phyloP scores from a whole-genome alignment of 2,113 vertebrate species.

The Tinamus guttatus region DNA sequence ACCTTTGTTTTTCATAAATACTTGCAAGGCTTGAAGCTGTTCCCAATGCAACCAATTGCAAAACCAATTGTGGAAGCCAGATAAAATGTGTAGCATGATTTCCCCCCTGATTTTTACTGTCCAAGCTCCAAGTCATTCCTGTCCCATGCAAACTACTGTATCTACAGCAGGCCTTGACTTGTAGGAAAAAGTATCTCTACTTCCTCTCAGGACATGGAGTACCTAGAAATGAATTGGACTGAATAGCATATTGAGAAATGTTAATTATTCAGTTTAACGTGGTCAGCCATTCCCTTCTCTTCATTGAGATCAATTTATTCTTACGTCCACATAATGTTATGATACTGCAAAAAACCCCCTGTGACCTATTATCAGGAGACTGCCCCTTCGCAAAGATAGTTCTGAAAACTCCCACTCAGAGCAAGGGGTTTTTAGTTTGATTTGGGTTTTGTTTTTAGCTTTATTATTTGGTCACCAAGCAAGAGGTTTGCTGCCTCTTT shows the following conservation, averaged over 20 bases:
- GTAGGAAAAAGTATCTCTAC: constrained; percentile 61
- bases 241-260: constrained; percentile 45
- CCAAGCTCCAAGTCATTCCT: constrained; percentile 65
- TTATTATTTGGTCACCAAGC: constrained; percentile 74
- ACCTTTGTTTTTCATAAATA: constrained; percentile 62
- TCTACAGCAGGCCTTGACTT: constrained; percentile 33
- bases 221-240: background rate
- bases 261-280: constrained; percentile 45
- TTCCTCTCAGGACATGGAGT: constrained; percentile 50
- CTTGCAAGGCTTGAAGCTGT: constrained; percentile 61
- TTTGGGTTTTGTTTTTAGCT: constrained; percentile 50
- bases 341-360: background rate
- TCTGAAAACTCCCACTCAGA: constrained; percentile 35
- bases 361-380: constrained; percentile 14
- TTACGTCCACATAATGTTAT: constrained; percentile 51
- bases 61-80: constrained; percentile 59
- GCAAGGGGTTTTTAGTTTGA: constrained; percentile 36
- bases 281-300: constrained; percentile 29
- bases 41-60: constrained; percentile 67
- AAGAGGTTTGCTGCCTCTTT: constrained; percentile 28
- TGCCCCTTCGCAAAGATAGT: constrained; percentile 54
- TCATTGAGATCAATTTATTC: constrained; percentile 57
- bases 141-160: constrained; percentile 59
- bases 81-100: constrained; percentile 66
- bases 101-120: constrained; percentile 68